Evolutionary conservation across 1,140 invertebrate species (phyloP), one percentile per base, ranked within the genome.

Genomic region (Adelges cooleyi): DNA sequence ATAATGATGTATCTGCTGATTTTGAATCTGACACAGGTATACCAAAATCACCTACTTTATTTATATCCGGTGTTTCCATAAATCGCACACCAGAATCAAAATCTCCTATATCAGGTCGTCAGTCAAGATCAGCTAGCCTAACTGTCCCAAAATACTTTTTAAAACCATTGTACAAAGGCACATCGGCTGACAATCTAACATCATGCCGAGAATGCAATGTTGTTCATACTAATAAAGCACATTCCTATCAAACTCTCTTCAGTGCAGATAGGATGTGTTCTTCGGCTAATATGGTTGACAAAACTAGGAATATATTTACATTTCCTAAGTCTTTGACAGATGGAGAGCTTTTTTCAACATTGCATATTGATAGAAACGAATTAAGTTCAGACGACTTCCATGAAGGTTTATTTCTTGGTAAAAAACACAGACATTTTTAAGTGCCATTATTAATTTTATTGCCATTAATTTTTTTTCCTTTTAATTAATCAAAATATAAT

Each of bases 331-430:
- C 79, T 2, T 80, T 79, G 15, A 80, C 80, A 15, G 80, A 81
- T 68, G 79, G 79, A 13, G 79, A 78, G 38, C 72, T 82, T 15
- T 81, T 80, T 71, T 81, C 80, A 6, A 80, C 81, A 29, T 73
- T 82, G 22, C 80, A 81, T 71, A 78, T 82, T 17, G 78, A 81
- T 71, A 80, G 81, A 70, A 78, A 78, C 5, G 81, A 79, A 70
- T 69, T 80, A n/a, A 80, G 79, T 72, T 80, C 80, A 5, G 80
- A 82, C 69, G 80, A 81, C 71, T 82, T 82, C 70, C 80, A 82
- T 69, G 80, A 82, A 72, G 80, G 79, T 15, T 70, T 82, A 3
- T 82, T 82, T 67, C 72, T 81, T 22, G 46, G 56, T 20, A 40
- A 44, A 6, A 62, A 62, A 13, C 56, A 46, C 2, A 25, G 25